Evolutionary conservation across 2,888 invertebrate genomes (phyloP), one percentile per base, ranked within the genome.

Genomic region (Hypomecis punctinalis): DNA sequence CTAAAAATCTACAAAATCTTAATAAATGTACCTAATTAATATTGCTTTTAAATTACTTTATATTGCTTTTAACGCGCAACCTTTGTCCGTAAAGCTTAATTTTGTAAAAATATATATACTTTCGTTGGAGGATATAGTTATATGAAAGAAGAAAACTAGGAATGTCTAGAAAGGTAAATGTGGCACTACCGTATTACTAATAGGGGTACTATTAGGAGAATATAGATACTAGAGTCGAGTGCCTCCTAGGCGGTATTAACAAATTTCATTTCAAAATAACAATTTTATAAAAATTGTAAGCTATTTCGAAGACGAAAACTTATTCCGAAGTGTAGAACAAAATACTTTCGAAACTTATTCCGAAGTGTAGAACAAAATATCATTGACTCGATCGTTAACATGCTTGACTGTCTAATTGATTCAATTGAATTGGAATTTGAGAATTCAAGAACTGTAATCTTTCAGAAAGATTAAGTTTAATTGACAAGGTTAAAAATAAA

Each of bases 61-160:
- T 92, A 92, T 92, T 92, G 92, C 92, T 92, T 91, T 79, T 77
- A 67, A 85, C 85, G 88, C 90, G 89, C 87, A 80, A 87, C 86
- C 87, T 76, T 86, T 84, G 84, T 85, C 83, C 76, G 71, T 77
- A 74, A 76, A 79, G 78, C 79, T 78, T 74, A 75, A 51, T 61
- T 70, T 77, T 81, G 79, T 82, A 83, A 85, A 83, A 84, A 82
- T 81, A 81, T 85, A 72, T 61, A 63, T 61, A 61, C 10, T 74
- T 70, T 71, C 68, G 72, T 68, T 58, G 57, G 46, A 66, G 66
- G 64, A 57, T 64, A 63, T 55, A 75, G 74, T 78, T 76, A 76
- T 75, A 73, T 76, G 76, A 76, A 78, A 64, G 73, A 80, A 83
- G 67, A 72, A 80, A 80, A 79, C 76, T 78, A 76, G 61, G 42